Conservation (phyloP, 2,888 invertebrate species). For the Aphidius colemani region DNA sequence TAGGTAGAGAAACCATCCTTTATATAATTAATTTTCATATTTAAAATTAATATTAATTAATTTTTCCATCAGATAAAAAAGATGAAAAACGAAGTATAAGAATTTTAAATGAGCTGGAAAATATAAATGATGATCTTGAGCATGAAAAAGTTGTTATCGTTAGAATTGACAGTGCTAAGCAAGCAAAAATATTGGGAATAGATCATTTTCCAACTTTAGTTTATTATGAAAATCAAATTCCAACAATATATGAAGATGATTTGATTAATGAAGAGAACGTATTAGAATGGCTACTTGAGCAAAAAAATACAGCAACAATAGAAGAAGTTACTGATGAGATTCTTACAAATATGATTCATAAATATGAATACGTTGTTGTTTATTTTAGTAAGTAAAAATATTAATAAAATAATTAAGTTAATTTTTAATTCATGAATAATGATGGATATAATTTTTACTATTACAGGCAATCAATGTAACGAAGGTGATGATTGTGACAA, state of each 20-base stretch:
- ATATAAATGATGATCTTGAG: slow-evolving; percentile 89
- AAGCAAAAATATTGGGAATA: slow-evolving; percentile 89
- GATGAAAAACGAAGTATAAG: slow-evolving; percentile 88
- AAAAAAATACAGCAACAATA: slow-evolving; percentile 88
- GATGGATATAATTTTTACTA: slow-evolving; percentile 3
- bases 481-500: slow-evolving; percentile 86
- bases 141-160: slow-evolving; percentile 90
- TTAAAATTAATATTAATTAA: no score
- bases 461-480: slow-evolving; percentile 77
- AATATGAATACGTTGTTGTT: slow-evolving; percentile 92
- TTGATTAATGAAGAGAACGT: slow-evolving; percentile 91
- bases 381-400: slow-evolving; percentile 77
- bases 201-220: slow-evolving; percentile 84
- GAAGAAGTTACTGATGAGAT: slow-evolving; percentile 95
- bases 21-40: no score
- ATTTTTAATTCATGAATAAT: not conserved
- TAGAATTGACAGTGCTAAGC: slow-evolving; percentile 85
- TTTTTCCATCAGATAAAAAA: slow-evolving; percentile 69
- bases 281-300: slow-evolving; percentile 84
- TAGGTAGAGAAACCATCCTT: no score
- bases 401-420: no score
- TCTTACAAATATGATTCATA: slow-evolving; percentile 79
- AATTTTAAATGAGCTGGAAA: slow-evolving; percentile 86
- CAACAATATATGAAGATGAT: slow-evolving; percentile 89
- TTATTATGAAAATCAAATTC: slow-evolving; percentile 90